Conservation (phyloP, 2,113 vertebrate species). For the Oryctolagus cuniculus region DNA sequence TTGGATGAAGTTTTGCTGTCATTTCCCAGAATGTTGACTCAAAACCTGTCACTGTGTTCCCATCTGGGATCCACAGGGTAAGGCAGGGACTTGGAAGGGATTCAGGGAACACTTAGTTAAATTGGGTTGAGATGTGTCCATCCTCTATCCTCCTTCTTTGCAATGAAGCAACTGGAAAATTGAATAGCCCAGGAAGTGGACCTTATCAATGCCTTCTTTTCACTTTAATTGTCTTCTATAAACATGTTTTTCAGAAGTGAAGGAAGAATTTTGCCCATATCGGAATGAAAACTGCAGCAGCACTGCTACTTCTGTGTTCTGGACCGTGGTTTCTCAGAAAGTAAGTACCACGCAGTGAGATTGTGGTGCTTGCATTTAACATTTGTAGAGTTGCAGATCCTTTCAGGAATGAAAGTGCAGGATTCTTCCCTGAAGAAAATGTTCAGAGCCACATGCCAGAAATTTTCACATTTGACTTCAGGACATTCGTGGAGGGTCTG, state of each 20-base stretch:
- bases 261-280: constrained; percentile 87
- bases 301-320: constrained; percentile 84
- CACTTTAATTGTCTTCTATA: constrained; percentile 32
- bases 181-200: neutral
- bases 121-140: neutral
- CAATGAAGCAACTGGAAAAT: neutral
- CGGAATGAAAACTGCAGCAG: constrained; percentile 83
- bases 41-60: constrained; percentile 28
- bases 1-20: neutral
- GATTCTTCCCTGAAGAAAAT: neutral
- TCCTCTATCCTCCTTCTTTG: neutral
- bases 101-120: constrained; percentile 61
- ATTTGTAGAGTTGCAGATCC: neutral
- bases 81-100: constrained; percentile 63
- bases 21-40: constrained; percentile 70
- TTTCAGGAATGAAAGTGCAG: neutral
- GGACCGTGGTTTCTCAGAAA: constrained; percentile 85
- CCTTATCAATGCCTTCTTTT: neutral
- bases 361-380: neutral
- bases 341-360: constrained; percentile 79
- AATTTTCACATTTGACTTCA: neutral
- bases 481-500: too few relatives aligned
- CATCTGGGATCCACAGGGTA: constrained; percentile 1
- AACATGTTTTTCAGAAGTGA: constrained; percentile 86
- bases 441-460: neutral